Evolutionary conservation across 2,113 vertebrate species (phyloP).

Genomic region (Sinocyclocheilus grahami): DNA sequence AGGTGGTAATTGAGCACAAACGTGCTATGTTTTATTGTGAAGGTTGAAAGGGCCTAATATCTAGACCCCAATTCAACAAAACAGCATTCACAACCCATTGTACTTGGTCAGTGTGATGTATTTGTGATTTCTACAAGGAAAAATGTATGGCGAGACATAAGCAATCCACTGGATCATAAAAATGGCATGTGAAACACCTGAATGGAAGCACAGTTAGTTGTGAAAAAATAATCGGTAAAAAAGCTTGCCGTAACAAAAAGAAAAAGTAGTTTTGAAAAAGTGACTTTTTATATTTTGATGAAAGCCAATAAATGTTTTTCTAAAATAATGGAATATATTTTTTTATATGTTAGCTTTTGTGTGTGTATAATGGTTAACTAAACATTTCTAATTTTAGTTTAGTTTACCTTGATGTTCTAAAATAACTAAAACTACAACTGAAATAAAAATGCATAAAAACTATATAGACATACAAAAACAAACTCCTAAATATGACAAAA

Average conservation of each 20-base stretch:
- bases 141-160: background rate
- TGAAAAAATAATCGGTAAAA: background rate
- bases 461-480: no score
- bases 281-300: background rate
- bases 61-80: constrained; percentile 18
- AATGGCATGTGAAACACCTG: background rate
- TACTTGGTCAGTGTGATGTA: background rate
- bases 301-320: background rate
- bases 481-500: no score
- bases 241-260: background rate
- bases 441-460: no score
- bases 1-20: background rate
- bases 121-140: background rate
- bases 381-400: no score
- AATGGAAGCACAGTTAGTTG: background rate
- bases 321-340: no score
- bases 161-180: background rate
- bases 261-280: background rate
- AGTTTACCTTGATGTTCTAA: no score
- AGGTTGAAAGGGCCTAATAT: background rate
- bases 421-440: no score
- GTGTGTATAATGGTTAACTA: no score
- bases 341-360: no score
- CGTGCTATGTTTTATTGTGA: constrained; percentile 2
- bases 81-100: background rate